These are phyloP conservation scores for Poliocrania exsul DNA, from an alignment of 2,797 vertebrate genomes.

Conservation along the genomic window DNA sequence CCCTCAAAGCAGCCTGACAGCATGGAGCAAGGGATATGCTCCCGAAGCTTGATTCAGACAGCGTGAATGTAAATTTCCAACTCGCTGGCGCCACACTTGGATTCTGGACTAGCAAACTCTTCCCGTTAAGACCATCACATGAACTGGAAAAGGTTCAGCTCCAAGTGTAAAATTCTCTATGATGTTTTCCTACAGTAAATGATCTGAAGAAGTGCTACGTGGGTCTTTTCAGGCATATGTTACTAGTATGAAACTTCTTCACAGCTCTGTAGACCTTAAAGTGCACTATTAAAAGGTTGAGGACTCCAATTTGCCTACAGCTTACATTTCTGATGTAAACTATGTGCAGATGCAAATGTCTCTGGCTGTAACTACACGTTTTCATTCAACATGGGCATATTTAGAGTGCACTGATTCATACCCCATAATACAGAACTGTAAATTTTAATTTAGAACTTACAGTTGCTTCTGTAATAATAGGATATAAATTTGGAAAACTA, in stretches of 20 bases:
- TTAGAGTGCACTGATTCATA: not conserved
- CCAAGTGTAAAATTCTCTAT: not conserved
- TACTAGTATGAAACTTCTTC: not conserved
- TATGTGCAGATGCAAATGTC: not conserved
- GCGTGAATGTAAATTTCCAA: not conserved
- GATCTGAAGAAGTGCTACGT: not conserved
- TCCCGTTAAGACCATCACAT: not conserved
- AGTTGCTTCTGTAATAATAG: not conserved
- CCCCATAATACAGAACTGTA: not conserved
- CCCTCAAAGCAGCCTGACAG: not conserved
- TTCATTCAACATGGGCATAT: not conserved
- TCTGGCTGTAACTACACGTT: not conserved
- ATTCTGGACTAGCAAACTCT: not conserved
- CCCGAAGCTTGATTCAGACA: not conserved
- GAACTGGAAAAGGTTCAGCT: not conserved
- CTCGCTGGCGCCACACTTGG: not conserved
- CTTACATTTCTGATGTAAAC: not conserved
- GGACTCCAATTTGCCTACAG: not conserved
- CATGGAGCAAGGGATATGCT: rapidly evolving
- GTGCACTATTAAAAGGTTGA: not conserved
- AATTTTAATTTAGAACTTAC: not conserved
- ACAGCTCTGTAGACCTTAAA: not conserved
- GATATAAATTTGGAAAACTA: not conserved
- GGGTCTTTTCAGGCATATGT: not conserved
- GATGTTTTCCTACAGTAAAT: not conserved